Base-by-base conservation (phyloP, 2,797 vertebrate species). In the Synanceia verrucosa region DNA sequence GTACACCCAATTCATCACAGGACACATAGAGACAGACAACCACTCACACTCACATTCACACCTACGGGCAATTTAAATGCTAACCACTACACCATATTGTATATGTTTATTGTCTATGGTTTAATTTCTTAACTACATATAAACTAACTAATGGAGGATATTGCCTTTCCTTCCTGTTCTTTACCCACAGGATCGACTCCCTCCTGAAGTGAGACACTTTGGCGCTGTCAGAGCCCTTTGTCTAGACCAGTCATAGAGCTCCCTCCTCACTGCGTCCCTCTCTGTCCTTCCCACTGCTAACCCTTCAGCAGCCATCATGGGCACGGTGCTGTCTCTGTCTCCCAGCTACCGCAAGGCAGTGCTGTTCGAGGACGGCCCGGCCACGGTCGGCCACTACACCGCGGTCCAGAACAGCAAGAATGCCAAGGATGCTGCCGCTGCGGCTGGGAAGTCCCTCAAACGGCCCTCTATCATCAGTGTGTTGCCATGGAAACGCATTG, bases 381-480 rank as follows among this genome's bases (percentile, higher is more conserved):
- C 95, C 70, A 95, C 95, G 0, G 95, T 96, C 70, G 95, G 94
- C 65, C 96, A 96, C 89, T 97, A 97, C 86, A 96, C 95, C 3
- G 97, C 97, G 0, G 96, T 96, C 81, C 96, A 97, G 90, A 97
- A 97, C 91, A 96, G 96, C 92, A 97, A 96, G 92, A 96, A 96
- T 10, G 95, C 96, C 72, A 97, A 96, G 92, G 96, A 97, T 80
- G 85, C 88, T 0, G 73, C 88, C 0, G 41, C 88, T 0, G 73
- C 89, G 0, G 79, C 88, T 0, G 75, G 86, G 1, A 97, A 96
- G 89, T 94, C 89, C 86, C 92, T 96, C 75, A 97, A 97, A 77
- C 95, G 96, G 5, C 96, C 96, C 65, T 96, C 96, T 36, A 93
- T 98, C 70, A 96, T 98, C 61, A 96, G 94, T 0, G 94, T 95